Evolutionary conservation across 2,113 vertebrate genomes (phyloP), one percentile per base, ranked within the genome.

Genomic region (Sylvilagus bachmani): DNA sequence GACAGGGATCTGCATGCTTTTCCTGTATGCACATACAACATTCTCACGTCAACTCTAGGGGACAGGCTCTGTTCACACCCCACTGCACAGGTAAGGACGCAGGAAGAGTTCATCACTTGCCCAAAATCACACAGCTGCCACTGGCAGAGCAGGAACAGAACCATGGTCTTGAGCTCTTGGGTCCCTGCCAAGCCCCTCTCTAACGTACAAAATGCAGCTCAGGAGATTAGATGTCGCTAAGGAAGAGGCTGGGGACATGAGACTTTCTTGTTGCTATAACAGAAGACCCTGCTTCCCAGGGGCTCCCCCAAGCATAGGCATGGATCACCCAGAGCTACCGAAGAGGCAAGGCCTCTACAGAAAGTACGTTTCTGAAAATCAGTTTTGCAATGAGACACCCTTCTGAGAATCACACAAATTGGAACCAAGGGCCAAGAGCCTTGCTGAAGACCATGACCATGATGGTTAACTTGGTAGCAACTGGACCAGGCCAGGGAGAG

Each of bases 401-500:
- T 75, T 93, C 44, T 29, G 71, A 96, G 55, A 95, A 90, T 25
- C 78, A 93, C 1, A 27, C 49, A 86, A 90, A 73, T 83, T 94
- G 25, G 11, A 91, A 61, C 10, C 25, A 86, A 86, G 10, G 4
- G 51, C 8, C 33, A 66, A 89, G 58, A 69, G 55, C 36, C 21
- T 21, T 70, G 44, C 44, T 75, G 31, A 62, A 21, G 29, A 29
- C n/a, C 13, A 16, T 74, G 24, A 69, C 3, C 31, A 3, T 31
- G 6, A 19, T n/a, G 5, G 27, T n/a, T 64, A 27, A 61, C 38
- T 62, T 69, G 53, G 49, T 53, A 49, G 51, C 33, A 24, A 55
- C 29, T 49, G 62, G 22, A 17, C 10, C 6, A 6, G 38, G 44
- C 62, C 31, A 17, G 6, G 1, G 67, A 0, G 29, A 5, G 3